Base-by-base conservation (phyloP, 1,140 invertebrate species). In the Drosophila obscura region DNA sequence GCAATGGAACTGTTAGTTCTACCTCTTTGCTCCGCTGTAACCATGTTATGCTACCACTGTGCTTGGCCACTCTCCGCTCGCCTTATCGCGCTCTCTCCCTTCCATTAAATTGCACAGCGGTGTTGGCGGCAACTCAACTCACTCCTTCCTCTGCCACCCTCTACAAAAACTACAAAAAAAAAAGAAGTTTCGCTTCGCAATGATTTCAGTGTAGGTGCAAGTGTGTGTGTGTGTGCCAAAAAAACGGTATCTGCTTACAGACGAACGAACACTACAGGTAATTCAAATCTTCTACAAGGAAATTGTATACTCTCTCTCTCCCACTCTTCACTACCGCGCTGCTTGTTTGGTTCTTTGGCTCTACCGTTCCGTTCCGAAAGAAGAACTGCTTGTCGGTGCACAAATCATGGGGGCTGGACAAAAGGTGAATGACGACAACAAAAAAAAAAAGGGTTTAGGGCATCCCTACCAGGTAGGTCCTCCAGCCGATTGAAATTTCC, bases 211-310 rank as follows among this genome's bases (percentile, higher is more conserved):
- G 19, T 31, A 9, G 49, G 51, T 50, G 31, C 31, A 41, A 57
- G 49, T 68, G 13, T n/a, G 49, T 55, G 26, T 24, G 16, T 62
- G 22, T 69, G 45, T 57, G 56, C 41, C 59, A 60, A 58, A 74
- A 65, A 80, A 85, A 88, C 82, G 83, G 83, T 88, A 88, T 87
- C 75, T 82, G 78, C 60, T 87, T 87, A 87, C 82, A 87, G 83
- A 60, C 77, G 73, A 84, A 68, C 71, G 66, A 81, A 46, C 84
- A 39, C 35, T 39, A 68, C 57, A 72, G 82, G 82, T 87, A 87
- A 87, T 84, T 80, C 66, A 83, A 83, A 69, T 84, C 80, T 72
- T 56, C 75, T 46, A 84, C 80, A 83, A 66, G 58, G 80, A 79
- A 84, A 83, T 82, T 65, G 55, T 78, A 87, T 78, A 87, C 83